Percentiles rank a stretch among this genome's conserved stretches.
phyloP scores from a whole-genome alignment of 2,888 invertebrate genomes.

The Pandemis corylana region DNA sequence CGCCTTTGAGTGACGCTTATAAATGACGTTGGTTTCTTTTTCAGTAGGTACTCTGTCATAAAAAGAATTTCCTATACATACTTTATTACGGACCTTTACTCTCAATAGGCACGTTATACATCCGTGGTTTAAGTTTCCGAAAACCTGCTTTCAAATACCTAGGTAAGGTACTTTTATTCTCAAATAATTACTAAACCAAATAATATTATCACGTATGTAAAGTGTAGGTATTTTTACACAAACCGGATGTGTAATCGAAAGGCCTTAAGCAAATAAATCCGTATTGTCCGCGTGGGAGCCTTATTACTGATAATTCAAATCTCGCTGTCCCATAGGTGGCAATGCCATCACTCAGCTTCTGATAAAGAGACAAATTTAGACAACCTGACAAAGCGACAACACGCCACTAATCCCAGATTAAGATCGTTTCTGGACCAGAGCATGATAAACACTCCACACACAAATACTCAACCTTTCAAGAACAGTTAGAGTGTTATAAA shows the following conservation, averaged over 20 bases:
- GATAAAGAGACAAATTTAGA: slow-evolving; percentile 56
- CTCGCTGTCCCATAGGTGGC: slow-evolving; percentile 73
- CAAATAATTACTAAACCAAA: too few relatives aligned
- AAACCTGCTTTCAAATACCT: too few relatives aligned
- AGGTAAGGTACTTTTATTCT: neutral
- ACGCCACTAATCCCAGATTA: slow-evolving; percentile 76
- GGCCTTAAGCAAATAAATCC: slow-evolving; percentile 43
- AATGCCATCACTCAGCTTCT: slow-evolving; percentile 57
- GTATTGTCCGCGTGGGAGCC: slow-evolving; percentile 69
- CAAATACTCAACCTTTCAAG: slow-evolving; percentile 59
- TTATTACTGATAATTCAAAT: slow-evolving; percentile 55
- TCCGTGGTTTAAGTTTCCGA: neutral
- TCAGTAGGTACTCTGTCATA: slow-evolving; percentile 1
- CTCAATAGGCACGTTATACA: too few relatives aligned
- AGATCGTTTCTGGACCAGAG: slow-evolving; percentile 75
- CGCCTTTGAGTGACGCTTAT: slow-evolving; percentile 3
- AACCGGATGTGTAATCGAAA: slow-evolving; percentile 57
- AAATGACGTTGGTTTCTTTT: slow-evolving; percentile 15
- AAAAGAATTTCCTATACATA: neutral
- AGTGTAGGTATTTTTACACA: neutral
- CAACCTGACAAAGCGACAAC: slow-evolving; percentile 71
- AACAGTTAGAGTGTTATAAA: slow-evolving; percentile 70
- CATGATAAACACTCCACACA: slow-evolving; percentile 76
- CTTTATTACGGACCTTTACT: neutral
- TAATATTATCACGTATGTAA: neutral